Percentiles rank a stretch among this genome's conserved stretches.
These are phyloP conservation scores for Mimumesa dahlbomi DNA, from an alignment of 2,888 invertebrate species.

Conservation along the genomic window DNA sequence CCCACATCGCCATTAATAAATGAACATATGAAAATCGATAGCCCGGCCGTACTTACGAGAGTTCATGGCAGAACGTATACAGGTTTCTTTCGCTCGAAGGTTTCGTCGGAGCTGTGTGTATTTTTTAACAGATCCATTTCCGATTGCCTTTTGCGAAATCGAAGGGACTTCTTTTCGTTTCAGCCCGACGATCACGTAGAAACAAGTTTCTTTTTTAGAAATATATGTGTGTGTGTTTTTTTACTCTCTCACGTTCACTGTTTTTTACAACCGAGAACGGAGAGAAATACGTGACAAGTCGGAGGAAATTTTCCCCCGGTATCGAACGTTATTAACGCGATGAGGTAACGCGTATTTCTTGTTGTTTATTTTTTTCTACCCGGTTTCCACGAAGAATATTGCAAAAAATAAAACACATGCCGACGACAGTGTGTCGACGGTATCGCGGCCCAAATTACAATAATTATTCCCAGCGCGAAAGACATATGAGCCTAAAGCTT, in stretches of 20 bases:
- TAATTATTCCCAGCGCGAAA: constrained; percentile 49
- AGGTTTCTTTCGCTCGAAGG: not conserved
- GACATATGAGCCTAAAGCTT: constrained; percentile 67
- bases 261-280: too few species aligned
- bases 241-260: too few species aligned
- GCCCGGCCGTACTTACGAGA: constrained; percentile 5
- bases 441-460: constrained; percentile 44
- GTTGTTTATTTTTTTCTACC: too few species aligned
- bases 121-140: not conserved
- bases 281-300: too few species aligned
- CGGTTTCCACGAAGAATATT: too few species aligned
- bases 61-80: not conserved
- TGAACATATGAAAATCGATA: constrained; percentile 57
- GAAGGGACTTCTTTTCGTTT: too few species aligned
- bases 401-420: not conserved
- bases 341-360: too few species aligned
- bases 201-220: too few species aligned
- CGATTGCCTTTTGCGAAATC: not conserved
- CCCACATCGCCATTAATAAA: constrained; percentile 60
- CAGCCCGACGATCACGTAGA: too few species aligned
- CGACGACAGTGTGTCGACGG: not conserved
- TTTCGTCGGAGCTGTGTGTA: not conserved
- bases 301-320: too few species aligned
- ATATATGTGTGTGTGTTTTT: too few species aligned
- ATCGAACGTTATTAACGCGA: too few species aligned